Percentiles rank a stretch among this genome's conserved stretches.
Evolutionary conservation across 2,888 invertebrate species (phyloP).

Genomic region (Pachymerium ferrugineum): DNA sequence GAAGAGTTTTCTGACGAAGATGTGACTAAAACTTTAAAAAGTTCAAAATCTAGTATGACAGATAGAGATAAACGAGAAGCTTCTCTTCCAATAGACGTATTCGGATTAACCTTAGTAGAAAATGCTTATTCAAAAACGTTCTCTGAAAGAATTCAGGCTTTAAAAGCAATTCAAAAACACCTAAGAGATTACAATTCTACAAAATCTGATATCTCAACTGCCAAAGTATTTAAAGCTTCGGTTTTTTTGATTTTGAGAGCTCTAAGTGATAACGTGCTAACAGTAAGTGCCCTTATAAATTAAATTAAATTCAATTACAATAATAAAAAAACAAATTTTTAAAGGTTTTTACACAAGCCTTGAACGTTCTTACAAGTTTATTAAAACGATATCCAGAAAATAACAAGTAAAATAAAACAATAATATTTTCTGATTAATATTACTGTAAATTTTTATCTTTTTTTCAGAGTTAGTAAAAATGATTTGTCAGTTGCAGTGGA

Average conservation of each 20-base stretch:
- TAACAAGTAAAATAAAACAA: background rate
- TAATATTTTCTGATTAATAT: background rate
- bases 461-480: slow-evolving; percentile 66
- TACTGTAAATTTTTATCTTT: slow-evolving; percentile 6
- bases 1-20: slow-evolving; percentile 28
- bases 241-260: slow-evolving; percentile 71
- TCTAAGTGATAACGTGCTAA: slow-evolving; percentile 71
- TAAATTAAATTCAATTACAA: background rate
- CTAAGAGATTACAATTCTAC: slow-evolving; percentile 49
- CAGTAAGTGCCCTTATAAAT: slow-evolving; percentile 31
- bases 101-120: slow-evolving; percentile 83
- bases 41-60: slow-evolving; percentile 44
- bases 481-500: slow-evolving; percentile 78
- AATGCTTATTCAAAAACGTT: slow-evolving; percentile 86
- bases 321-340: background rate
- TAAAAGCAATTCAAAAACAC: slow-evolving; percentile 59
- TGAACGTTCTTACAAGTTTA: slow-evolving; percentile 34
- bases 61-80: slow-evolving; percentile 58
- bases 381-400: slow-evolving; percentile 34
- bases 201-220: slow-evolving; percentile 49
- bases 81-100: slow-evolving; percentile 80
- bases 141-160: slow-evolving; percentile 79
- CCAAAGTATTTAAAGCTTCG: slow-evolving; percentile 76
- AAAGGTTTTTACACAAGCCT: slow-evolving; percentile 35
- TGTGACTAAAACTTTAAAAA: slow-evolving; percentile 36